phyloP scores from a whole-genome alignment of 2,113 vertebrate species.

The Orientallactaga bullata region DNA sequence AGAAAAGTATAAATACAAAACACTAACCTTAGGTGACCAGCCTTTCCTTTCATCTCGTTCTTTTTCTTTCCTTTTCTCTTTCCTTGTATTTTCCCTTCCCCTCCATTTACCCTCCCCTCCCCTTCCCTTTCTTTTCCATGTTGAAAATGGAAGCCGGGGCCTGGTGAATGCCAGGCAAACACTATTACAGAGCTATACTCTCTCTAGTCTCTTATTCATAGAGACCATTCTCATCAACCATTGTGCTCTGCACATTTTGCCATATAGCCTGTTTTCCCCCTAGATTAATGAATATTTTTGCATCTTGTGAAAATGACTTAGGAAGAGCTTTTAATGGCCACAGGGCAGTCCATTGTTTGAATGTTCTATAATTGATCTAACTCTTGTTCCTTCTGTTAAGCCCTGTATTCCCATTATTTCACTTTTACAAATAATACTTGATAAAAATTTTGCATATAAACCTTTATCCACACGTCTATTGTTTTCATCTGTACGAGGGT shows the following conservation, averaged over 20 bases:
- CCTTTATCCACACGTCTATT: not conserved
- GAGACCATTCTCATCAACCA: not conserved
- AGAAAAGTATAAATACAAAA: conserved; percentile 37
- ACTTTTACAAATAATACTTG: conserved; percentile 23
- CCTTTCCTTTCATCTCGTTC: too few relatives aligned
- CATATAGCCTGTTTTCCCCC: not conserved
- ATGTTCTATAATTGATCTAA: not conserved
- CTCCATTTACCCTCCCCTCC: not conserved
- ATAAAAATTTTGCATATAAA: not conserved
- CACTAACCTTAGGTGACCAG: not conserved
- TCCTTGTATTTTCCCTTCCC: too few relatives aligned
- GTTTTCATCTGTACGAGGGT: not conserved
- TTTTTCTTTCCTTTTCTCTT: not conserved
- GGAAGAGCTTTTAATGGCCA: not conserved
- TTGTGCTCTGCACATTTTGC: not conserved
- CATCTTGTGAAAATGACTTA: conserved; percentile 15
- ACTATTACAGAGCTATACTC: not conserved
- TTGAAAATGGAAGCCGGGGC: not conserved
- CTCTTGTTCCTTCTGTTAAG: not conserved
- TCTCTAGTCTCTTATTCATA: not conserved
- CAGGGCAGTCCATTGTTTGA: not conserved
- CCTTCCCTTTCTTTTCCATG: not conserved
- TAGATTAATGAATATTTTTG: not conserved
- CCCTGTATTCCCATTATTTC: not conserved
- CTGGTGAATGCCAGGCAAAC: not conserved